Conservation (phyloP, 1,140 invertebrate species). For the Amphibalanus amphitrite region DNA sequence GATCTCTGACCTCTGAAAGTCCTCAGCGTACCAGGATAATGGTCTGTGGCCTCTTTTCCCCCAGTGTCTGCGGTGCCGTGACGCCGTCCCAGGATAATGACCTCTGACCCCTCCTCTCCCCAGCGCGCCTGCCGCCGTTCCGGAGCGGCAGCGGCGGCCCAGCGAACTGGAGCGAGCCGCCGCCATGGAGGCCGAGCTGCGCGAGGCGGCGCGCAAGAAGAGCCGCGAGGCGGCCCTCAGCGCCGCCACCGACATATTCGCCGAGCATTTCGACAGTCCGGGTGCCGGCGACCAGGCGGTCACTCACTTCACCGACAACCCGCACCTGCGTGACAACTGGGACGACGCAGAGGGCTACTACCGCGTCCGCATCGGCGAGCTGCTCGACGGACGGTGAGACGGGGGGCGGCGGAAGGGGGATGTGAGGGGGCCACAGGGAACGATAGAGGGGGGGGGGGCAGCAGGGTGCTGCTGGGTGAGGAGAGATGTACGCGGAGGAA, state of each 20-base stretch:
- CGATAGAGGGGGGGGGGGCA: no score
- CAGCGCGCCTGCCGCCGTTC: neutral
- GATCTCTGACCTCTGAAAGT: no score
- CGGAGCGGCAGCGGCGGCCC: slow-evolving; percentile 11
- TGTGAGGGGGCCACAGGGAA: no score
- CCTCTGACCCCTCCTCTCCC: no score
- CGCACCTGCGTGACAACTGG: slow-evolving; percentile 93
- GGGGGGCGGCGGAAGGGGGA: neutral
- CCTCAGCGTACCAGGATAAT: no score
- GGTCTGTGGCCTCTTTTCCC: no score
- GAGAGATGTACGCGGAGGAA: no score
- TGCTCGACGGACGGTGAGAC: slow-evolving; percentile 31
- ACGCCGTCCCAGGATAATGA: no score
- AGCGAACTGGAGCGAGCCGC: slow-evolving; percentile 8
- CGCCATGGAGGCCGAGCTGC: slow-evolving; percentile 10
- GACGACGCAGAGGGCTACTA: slow-evolving; percentile 99
- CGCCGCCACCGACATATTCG: slow-evolving; percentile 74
- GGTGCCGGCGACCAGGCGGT: slow-evolving; percentile 4
- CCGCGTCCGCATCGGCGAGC: slow-evolving; percentile 88
- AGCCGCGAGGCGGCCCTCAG: slow-evolving; percentile 56
- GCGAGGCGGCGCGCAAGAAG: slow-evolving; percentile 18
- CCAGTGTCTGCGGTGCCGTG: no score
- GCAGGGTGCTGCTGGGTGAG: no score
- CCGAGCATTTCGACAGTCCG: slow-evolving; percentile 46
- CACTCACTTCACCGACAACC: slow-evolving; percentile 43